phyloP scores from a whole-genome alignment of 2,888 invertebrate species.

The Epinotia demarniana region DNA sequence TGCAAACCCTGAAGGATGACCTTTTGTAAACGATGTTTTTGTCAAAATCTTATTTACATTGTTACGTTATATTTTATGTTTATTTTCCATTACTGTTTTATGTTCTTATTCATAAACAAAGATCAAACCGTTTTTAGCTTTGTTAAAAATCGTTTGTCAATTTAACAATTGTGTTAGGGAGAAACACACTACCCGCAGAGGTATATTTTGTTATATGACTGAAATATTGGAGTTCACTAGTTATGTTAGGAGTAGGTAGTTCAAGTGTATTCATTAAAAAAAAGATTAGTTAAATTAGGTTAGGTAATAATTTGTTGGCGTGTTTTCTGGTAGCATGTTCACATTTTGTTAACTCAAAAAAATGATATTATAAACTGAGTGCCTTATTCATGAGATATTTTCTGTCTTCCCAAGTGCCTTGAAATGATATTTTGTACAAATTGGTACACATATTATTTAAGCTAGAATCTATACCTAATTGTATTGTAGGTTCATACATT shows the following conservation, averaged over 20 bases:
- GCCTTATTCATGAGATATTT: conserved; percentile 24
- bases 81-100: neutral
- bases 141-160: too few species aligned
- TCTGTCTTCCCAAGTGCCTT: conserved; percentile 38
- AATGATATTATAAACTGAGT: conserved; percentile 7
- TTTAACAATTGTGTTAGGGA: too few species aligned
- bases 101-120: too few species aligned
- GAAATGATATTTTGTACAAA: conserved; percentile 29
- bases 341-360: neutral
- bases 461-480: neutral
- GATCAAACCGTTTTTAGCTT: too few species aligned
- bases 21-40: neutral
- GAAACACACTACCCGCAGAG: too few species aligned
- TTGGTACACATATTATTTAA: neutral
- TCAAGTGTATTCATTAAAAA: neutral
- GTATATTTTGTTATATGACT: too few species aligned
- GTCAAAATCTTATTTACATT: neutral
- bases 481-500: neutral
- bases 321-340: neutral
- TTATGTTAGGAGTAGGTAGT: conserved; percentile 1
- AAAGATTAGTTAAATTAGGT: too few species aligned
- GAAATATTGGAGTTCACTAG: neutral
- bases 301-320: too few species aligned
- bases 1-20: neutral
- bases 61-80: neutral